A percentile compares a stretch with the other conserved stretches of the same genome.
phyloP scores from a whole-genome alignment of 2,797 vertebrate genomes.

The Pygocentrus nattereri region DNA sequence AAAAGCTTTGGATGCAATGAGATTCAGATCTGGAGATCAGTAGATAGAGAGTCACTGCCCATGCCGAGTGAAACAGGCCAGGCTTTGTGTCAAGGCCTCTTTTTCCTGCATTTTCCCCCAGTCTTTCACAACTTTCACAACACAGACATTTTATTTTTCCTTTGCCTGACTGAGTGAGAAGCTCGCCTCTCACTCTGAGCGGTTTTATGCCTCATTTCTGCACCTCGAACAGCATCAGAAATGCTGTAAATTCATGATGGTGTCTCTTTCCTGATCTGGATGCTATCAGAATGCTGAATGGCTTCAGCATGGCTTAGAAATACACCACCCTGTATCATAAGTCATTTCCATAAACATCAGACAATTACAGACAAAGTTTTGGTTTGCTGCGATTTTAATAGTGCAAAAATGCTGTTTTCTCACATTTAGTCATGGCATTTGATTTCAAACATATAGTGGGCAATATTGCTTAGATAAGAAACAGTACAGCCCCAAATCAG shows the following conservation, averaged over 20 bases:
- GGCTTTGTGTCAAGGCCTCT: background rate
- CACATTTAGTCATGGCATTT: background rate
- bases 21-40: constrained; percentile 26
- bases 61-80: background rate
- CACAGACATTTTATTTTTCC: constrained; percentile 12
- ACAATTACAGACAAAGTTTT: background rate
- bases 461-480: background rate
- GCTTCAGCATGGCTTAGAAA: background rate
- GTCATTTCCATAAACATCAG: constrained; percentile 10
- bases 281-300: constrained; percentile 9
- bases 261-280: background rate
- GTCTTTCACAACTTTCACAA: constrained; percentile 7
- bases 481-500: background rate
- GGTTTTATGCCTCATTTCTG: constrained; percentile 34
- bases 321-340: background rate
- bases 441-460: background rate
- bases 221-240: constrained; percentile 60
- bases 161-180: constrained; percentile 36
- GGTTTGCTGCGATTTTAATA: background rate
- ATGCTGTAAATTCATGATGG: constrained; percentile 54
- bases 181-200: background rate
- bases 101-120: constrained; percentile 23
- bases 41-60: background rate
- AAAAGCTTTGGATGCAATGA: background rate
- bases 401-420: background rate